A percentile compares a stretch with the other conserved stretches of the same genome.
Conservation (phyloP, 2,797 vertebrate genomes). For the Chloroceryle amazona region DNA sequence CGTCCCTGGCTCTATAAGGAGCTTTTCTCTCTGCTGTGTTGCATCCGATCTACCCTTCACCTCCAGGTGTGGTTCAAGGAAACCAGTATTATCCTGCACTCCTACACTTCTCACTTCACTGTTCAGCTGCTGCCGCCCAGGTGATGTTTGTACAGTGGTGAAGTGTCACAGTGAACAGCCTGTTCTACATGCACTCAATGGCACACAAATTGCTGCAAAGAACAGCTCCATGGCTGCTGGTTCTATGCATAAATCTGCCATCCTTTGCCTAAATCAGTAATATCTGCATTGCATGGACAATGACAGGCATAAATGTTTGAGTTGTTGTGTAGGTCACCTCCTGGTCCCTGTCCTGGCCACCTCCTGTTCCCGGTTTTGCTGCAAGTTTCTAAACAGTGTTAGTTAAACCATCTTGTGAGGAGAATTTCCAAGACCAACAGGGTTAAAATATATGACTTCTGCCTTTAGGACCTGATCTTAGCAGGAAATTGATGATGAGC, state of each 20-base stretch:
- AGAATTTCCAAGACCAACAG: not conserved
- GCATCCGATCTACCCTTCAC: not conserved
- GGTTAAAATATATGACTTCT: not conserved
- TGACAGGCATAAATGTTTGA: not conserved
- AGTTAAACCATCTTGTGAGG: not conserved
- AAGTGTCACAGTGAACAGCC: not conserved
- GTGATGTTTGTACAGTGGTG: not conserved
- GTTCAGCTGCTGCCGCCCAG: not conserved
- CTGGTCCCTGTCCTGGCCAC: not conserved
- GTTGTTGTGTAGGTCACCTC: not conserved
- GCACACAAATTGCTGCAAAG: not conserved
- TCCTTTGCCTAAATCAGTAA: not conserved
- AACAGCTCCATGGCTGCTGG: not conserved
- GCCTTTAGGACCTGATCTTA: not conserved
- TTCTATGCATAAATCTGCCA: not conserved
- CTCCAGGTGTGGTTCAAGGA: not conserved
- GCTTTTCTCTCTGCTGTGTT: not conserved
- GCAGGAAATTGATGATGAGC: not conserved
- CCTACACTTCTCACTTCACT: not conserved
- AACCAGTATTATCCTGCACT: not conserved
- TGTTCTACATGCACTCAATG: fast-evolving
- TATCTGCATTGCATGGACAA: not conserved
- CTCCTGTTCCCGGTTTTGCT: not conserved
- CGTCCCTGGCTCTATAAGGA: not conserved
- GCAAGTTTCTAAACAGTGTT: not conserved